Base-by-base conservation (phyloP, 2,113 vertebrate species). In the Petaurus breviceps region DNA sequence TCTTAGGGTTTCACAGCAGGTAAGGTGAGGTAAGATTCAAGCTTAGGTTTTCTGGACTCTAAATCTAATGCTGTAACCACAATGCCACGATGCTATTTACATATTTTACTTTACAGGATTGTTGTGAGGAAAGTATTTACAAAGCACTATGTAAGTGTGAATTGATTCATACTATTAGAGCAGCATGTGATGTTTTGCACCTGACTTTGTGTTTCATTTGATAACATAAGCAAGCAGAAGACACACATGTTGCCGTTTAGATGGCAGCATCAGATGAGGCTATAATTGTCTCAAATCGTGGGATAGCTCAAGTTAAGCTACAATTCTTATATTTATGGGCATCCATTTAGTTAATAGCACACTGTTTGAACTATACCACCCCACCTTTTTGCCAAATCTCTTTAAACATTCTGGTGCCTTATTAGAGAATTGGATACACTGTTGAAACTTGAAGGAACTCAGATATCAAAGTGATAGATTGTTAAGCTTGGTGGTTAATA, bases 311-410 rank as follows among this genome's bases (percentile, higher is more conserved):
- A 50, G 22, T 93, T 51, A 94, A 37, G 28, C 19, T 53, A 49
- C 46, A 92, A 94, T 95, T 95, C 89, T 93, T 90, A 49, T 91
- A 49, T 96, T 98, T 97, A 94, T 90, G 94, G 93, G 97, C 95
- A 94, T 96, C 94, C 89, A 93, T 31, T 90, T 95, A 93, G 52
- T 97, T 95, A 96, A 95, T 14, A 51, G 1, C 50, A 52, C 25
- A 0, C 91, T 96, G 92, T 50, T 92, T 43, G 90, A 90, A n/a
- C 14, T 89, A 68, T 19, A 92, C 55, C 91, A 92, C 28, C 24
- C 94, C 47, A 22, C 43, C 51, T 90, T 93, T 4, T 57, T 94
- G 31, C 96, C 68, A 95, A 95, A 91, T 90, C 90, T 91, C 93
- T 93, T 47, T 84, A 92, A 84, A 92, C 49, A 16, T 26, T 94